These are phyloP conservation scores for Lanistes nyassanus DNA, from an alignment of 1,140 invertebrate genomes.

Conservation along the genomic window DNA sequence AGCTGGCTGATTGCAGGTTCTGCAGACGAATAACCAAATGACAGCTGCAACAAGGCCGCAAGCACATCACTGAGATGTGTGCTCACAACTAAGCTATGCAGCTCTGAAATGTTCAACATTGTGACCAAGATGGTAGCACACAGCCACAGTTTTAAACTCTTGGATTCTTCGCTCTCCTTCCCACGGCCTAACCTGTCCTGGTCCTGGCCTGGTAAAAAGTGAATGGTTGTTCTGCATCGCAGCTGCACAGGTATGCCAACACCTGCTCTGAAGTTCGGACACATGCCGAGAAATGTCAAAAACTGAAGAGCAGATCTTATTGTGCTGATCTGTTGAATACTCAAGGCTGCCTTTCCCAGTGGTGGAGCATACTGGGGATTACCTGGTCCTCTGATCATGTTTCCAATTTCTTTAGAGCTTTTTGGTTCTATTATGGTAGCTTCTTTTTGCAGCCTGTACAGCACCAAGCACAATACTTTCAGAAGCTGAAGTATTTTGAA, in stretches of 20 bases:
- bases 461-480: background rate
- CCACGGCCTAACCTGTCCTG: background rate
- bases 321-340: conserved; percentile 62
- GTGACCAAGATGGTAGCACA: conserved; percentile 53
- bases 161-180: conserved; percentile 10
- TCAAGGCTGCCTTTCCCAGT: conserved; percentile 49
- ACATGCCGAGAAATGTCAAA: conserved; percentile 74
- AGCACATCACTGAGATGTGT: conserved; percentile 70
- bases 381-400: background rate
- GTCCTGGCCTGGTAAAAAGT: conserved; percentile 15
- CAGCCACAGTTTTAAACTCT: conserved; percentile 34
- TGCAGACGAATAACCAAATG: conserved; percentile 2
- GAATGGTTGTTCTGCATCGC: conserved; percentile 44
- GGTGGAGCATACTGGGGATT: conserved; percentile 39
- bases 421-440: background rate
- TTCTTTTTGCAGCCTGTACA: background rate
- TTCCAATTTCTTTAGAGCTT: background rate
- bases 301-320: conserved; percentile 70
- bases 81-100: conserved; percentile 64
- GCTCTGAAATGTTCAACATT: conserved; percentile 61
- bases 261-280: conserved; percentile 74
- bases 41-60: conserved; percentile 74
- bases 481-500: conserved; percentile 3
- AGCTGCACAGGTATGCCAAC: conserved; percentile 71
- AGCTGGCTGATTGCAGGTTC: background rate